Evolutionary conservation across 2,888 invertebrate species (phyloP).

Genomic region (Euclidia mi): DNA sequence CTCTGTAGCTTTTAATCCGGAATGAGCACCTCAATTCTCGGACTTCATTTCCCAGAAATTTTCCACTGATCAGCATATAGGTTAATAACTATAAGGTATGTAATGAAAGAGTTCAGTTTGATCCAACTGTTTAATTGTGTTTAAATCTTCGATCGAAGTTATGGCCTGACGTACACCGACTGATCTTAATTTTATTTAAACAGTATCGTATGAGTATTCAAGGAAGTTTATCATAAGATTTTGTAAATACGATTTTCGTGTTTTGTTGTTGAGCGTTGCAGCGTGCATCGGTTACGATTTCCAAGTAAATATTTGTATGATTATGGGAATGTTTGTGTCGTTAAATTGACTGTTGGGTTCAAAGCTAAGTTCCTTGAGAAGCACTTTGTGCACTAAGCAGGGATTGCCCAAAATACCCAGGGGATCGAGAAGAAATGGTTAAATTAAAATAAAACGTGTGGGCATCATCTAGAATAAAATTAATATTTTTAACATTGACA

Average conservation of each 20-base stretch:
- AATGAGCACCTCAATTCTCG: neutral
- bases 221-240: slow-evolving; percentile 18
- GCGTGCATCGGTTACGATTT: too few relatives aligned
- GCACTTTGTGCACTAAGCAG: too few relatives aligned
- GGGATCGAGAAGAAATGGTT: too few relatives aligned
- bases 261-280: too few relatives aligned
- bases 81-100: slow-evolving; percentile 45
- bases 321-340: too few relatives aligned
- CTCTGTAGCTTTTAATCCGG: neutral
- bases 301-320: too few relatives aligned
- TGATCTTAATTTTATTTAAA: slow-evolving; percentile 38
- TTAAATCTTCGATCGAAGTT: slow-evolving; percentile 44
- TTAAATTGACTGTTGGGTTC: too few relatives aligned
- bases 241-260: neutral
- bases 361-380: too few relatives aligned
- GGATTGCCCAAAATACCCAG: too few relatives aligned
- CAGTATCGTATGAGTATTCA: slow-evolving; percentile 9
- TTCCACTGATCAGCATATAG: slow-evolving; percentile 32
- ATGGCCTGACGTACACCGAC: slow-evolving; percentile 27
- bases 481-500: too few relatives aligned
- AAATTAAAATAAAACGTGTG: too few relatives aligned
- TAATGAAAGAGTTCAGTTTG: slow-evolving; percentile 33
- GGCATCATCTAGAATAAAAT: too few relatives aligned
- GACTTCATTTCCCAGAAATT: slow-evolving; percentile 7
- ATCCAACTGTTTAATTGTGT: slow-evolving; percentile 47